Conservation (phyloP, 2,797 vertebrate species). For the Botia kubotai region DNA sequence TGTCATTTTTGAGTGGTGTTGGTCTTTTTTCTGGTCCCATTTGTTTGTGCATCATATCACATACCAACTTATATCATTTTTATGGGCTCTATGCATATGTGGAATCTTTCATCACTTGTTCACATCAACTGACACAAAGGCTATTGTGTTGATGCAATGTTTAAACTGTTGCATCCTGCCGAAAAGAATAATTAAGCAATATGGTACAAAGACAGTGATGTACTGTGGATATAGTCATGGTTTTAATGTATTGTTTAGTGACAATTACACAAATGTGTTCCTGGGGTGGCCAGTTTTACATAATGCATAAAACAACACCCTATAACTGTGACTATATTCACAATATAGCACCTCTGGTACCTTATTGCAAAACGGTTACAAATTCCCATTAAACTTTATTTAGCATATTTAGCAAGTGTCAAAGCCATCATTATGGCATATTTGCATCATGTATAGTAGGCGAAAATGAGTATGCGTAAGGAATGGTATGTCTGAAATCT, state of each 20-base stretch:
- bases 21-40: slow-evolving; percentile 17
- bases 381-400: background rate
- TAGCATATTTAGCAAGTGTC: no score
- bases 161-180: background rate
- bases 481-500: no score
- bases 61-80: background rate
- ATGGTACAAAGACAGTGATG: background rate
- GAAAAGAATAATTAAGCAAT: background rate
- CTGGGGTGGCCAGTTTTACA: no score
- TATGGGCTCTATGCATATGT: background rate
- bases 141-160: background rate
- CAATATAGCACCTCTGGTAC: background rate
- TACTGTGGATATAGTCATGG: background rate
- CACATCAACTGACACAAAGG: background rate
- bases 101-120: background rate
- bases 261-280: background rate
- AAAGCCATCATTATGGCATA: no score
- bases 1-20: slow-evolving; percentile 45
- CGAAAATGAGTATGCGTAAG: no score
- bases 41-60: slow-evolving; percentile 2
- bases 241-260: background rate
- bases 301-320: no score
- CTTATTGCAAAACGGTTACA: background rate
- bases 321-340: background rate
- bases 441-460: no score